Conservation (phyloP, 2,113 vertebrate genomes). For the Panthera leo region DNA sequence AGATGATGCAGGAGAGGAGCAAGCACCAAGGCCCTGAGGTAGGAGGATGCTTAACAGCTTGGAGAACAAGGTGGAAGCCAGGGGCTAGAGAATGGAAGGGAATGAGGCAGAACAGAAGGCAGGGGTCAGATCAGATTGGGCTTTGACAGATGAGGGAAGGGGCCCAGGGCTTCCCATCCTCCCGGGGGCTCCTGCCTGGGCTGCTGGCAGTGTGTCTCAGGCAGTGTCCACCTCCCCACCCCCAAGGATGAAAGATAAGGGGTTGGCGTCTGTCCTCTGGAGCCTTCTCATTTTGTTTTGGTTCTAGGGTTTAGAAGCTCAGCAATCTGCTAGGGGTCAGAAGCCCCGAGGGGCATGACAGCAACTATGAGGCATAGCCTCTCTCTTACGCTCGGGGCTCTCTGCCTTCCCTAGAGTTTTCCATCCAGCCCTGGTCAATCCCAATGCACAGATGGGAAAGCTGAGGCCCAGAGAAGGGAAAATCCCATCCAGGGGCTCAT, state of each 20-base stretch:
- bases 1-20: background rate
- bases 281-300: background rate
- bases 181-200: background rate
- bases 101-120: background rate
- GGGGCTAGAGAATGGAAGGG: background rate
- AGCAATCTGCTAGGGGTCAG: fast-evolving
- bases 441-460: background rate
- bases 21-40: background rate
- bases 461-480: background rate
- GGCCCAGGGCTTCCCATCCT: background rate
- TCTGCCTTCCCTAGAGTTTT: background rate
- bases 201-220: background rate
- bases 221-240: background rate
- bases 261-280: background rate
- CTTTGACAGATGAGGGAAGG: background rate
- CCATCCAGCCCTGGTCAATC: background rate
- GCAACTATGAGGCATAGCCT: background rate
- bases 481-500: background rate
- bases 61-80: no score
- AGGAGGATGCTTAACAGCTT: background rate
- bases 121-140: background rate
- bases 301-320: background rate
- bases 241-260: background rate
- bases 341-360: fast-evolving
- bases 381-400: background rate